These are phyloP conservation scores for Pogonus chalceus DNA, from an alignment of 1,140 invertebrate species.

Conservation along the genomic window DNA sequence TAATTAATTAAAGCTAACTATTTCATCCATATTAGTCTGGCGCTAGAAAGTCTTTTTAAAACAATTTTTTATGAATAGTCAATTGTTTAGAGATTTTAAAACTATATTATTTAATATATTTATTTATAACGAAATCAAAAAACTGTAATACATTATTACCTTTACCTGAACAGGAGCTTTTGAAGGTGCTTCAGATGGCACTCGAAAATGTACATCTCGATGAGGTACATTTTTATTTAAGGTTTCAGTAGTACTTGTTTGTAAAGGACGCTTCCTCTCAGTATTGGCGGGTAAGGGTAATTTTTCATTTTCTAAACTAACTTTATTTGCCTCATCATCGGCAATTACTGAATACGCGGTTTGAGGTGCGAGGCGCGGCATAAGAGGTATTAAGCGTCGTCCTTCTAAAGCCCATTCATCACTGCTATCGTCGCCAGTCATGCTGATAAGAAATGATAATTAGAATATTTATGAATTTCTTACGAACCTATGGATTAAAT, in stretches of 20 bases:
- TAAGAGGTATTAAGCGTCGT: constrained; percentile 64
- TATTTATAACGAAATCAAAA: neutral
- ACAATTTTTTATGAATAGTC: neutral
- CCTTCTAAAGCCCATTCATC: constrained; percentile 83
- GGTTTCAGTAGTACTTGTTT: too few species aligned
- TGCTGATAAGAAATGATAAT: constrained; percentile 42
- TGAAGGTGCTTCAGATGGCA: neutral
- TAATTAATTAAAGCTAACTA: neutral
- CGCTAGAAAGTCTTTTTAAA: too few species aligned
- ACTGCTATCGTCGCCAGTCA: constrained; percentile 64
- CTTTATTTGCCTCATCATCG: constrained; percentile 50
- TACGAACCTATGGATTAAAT: constrained; percentile 5
- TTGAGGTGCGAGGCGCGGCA: constrained; percentile 70
- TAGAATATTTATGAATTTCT: constrained; percentile 2
- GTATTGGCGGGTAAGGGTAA: constrained; percentile 32
- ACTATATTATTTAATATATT: neutral
- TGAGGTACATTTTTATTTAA: neutral
- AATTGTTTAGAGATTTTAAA: neutral
- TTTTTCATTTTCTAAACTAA: constrained; percentile 39
- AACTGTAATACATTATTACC: neutral
- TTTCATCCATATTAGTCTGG: too few species aligned
- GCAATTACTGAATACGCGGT: constrained; percentile 76
- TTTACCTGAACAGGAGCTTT: neutral
- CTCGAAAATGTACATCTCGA: neutral
- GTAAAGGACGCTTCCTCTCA: constrained; percentile 25